Conservation (phyloP, 2,797 vertebrate genomes). For the Discoglossus pictus region DNA sequence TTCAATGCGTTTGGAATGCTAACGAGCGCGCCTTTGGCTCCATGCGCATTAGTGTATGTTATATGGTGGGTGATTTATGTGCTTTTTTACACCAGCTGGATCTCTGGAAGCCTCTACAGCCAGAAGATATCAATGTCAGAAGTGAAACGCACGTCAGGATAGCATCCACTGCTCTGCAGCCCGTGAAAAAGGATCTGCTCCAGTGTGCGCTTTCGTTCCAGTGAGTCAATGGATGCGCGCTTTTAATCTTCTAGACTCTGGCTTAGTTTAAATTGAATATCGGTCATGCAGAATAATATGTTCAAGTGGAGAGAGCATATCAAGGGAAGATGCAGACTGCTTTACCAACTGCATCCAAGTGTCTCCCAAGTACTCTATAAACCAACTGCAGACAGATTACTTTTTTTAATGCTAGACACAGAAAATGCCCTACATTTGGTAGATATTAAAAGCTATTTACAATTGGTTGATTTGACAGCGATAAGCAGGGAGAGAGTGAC, state of each 20-base stretch:
- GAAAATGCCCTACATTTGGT: no score
- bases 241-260: slow-evolving; percentile 32
- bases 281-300: slow-evolving; percentile 27
- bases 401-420: no score
- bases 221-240: slow-evolving; percentile 40
- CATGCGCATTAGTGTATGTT: background rate
- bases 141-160: slow-evolving; percentile 48
- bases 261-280: slow-evolving; percentile 26
- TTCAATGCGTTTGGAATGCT: background rate
- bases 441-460: no score
- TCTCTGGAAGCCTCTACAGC: slow-evolving; percentile 52
- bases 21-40: slow-evolving; percentile 36
- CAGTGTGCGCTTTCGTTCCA: slow-evolving; percentile 52
- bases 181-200: slow-evolving; percentile 53
- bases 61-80: slow-evolving; percentile 31
- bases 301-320: slow-evolving; percentile 10
- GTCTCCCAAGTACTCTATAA: no score
- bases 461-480: no score
- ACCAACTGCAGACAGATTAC: no score
- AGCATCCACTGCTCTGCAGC: slow-evolving; percentile 42
- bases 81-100: slow-evolving; percentile 52
- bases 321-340: background rate
- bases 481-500: no score
- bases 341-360: background rate
- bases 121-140: slow-evolving; percentile 50